A percentile compares a stretch with the other conserved stretches of the same genome.
Conservation (phyloP, 2,113 vertebrate species). For the Anhinga anhinga region DNA sequence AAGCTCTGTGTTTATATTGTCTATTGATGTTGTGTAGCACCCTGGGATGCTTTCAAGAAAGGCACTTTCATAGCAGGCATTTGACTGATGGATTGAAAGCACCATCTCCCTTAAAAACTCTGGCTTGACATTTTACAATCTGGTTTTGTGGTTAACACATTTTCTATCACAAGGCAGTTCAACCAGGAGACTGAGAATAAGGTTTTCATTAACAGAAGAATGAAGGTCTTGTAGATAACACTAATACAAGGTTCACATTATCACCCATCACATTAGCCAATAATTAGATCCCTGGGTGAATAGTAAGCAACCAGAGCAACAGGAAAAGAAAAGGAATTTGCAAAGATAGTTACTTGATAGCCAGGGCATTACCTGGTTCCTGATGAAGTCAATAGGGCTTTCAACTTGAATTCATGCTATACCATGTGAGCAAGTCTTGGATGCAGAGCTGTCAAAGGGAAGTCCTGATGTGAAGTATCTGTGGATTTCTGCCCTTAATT, state of each 20-base stretch:
- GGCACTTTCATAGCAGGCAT: constrained; percentile 14
- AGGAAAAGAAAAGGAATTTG: not conserved
- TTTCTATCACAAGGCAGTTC: constrained; percentile 20
- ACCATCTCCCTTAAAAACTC: constrained; percentile 7
- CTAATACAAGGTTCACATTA: not conserved
- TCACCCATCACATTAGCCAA: not conserved
- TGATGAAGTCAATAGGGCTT: not conserved
- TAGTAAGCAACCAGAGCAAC: not conserved
- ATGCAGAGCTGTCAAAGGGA: constrained; percentile 2
- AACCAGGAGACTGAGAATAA: not conserved
- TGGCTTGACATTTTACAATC: not conserved
- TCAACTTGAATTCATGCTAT: not conserved
- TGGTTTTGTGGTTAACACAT: constrained; percentile 46
- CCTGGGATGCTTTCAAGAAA: constrained; percentile 45
- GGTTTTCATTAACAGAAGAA: not conserved
- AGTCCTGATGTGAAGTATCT: constrained; percentile 39
- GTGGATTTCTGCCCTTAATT: constrained; percentile 47
- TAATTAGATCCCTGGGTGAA: constrained; percentile 10
- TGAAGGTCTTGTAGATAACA: not conserved
- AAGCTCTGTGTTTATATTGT: constrained; percentile 45
- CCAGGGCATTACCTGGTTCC: not conserved
- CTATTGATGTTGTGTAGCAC: constrained; percentile 31
- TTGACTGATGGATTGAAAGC: constrained; percentile 57
- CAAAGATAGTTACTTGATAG: not conserved
- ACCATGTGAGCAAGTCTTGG: not conserved